These are phyloP conservation scores for Margaritifera margaritifera DNA, from an alignment of 2,888 invertebrate genomes.

Conservation along the genomic window DNA sequence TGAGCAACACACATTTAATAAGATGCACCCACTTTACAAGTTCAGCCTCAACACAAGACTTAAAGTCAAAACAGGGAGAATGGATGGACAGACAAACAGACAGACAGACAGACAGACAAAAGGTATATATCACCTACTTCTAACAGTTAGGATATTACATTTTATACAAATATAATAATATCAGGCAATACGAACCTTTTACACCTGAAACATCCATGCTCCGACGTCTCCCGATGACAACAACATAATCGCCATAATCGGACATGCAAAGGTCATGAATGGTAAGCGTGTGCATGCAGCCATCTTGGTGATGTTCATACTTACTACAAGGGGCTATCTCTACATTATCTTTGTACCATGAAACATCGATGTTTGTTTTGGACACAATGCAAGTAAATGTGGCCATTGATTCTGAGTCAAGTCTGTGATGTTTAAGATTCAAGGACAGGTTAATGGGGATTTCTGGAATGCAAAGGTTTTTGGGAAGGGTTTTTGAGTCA, in stretches of 20 bases:
- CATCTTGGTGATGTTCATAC: constrained; percentile 71
- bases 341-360: constrained; percentile 67
- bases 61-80: background rate
- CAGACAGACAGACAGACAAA: constrained; percentile 3
- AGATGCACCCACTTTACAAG: too few species aligned
- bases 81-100: background rate
- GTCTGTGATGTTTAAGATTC: constrained; percentile 51
- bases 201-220: constrained; percentile 35
- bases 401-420: constrained; percentile 47
- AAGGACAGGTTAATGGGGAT: constrained; percentile 58
- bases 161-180: background rate
- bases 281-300: constrained; percentile 53
- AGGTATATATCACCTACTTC: constrained; percentile 2
- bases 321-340: constrained; percentile 58
- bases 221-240: constrained; percentile 76
- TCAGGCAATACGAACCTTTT: constrained; percentile 48
- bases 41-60: too few species aligned
- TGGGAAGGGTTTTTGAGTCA: too few species aligned
- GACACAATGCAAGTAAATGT: constrained; percentile 63
- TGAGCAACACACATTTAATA: too few species aligned
- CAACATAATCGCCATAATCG: constrained; percentile 76
- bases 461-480: constrained; percentile 46
- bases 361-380: constrained; percentile 56
- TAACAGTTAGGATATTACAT: background rate
- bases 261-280: constrained; percentile 52